Base-by-base conservation (phyloP, 1,140 invertebrate genomes). In the Drosophila triauraria region DNA sequence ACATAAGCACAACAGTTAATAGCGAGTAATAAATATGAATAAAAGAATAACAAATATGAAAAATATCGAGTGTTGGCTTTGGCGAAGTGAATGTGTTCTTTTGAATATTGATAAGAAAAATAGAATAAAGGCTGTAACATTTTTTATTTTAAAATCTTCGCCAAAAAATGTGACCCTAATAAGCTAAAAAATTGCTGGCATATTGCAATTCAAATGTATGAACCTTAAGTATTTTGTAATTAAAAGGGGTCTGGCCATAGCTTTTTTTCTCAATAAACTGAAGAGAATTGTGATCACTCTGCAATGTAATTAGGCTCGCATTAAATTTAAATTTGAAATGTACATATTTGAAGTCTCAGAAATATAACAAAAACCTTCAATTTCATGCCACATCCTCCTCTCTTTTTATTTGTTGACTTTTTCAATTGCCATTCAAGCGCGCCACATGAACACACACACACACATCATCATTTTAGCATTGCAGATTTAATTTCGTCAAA, bases 401-500 rank as follows among this genome's bases (percentile, higher is more conserved):
- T 53, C 10, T 8, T 2, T 40, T 38, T 54, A 12, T 10, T 38
- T 42, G 10, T 30, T 42, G 25, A 38, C 54, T 27, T 60, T 72
- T 59, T 77, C 67, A 88, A 86, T 88, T 83, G 51, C 59, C 72
- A 88, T 74, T 87, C 72, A 67, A 77, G 80, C 83, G 50, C 60
- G 71, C 72, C 65, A 69, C 40, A 65, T 25, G 42, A 48, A 42
- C 40, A 46, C 50, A 59, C 48, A 72, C 54, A 53, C 64, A 12
- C 6, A 13, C 71, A 65, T 76, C 51, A 75, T 57, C 38, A 54
- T 80, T 90, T 87, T 83, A 81, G 84, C 84, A 87, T 87, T 87
- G 79, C 81, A 78, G 85, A 90, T 88, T 88, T 90, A 90, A 88
- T 88, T 87, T 84, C 72, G 59, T 80, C 77, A 88, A 84, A 87